Evolutionary conservation across 1,140 invertebrate species (phyloP).

Genomic region (Dreissena polymorpha): DNA sequence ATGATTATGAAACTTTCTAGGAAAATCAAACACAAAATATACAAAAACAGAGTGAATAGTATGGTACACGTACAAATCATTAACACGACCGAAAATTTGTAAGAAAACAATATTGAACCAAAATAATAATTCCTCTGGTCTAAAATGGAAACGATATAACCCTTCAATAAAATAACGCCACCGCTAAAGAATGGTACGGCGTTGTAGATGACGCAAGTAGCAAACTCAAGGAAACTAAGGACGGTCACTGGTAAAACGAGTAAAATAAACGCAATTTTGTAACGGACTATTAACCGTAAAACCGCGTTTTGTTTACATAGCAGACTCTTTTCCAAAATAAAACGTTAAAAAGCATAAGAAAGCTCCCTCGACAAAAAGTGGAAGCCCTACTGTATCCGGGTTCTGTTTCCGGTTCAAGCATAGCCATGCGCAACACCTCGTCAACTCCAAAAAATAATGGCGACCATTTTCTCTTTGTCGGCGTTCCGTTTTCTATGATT

Average conservation of each 20-base stretch:
- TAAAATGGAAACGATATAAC: constrained; percentile 3
- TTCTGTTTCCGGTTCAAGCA: neutral
- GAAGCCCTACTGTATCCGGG: constrained; percentile 20
- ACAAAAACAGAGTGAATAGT: neutral
- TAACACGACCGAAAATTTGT: neutral
- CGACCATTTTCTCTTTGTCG: neutral
- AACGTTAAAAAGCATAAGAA: constrained; percentile 18
- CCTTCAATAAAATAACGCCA: constrained; percentile 25
- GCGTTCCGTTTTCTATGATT: constrained; percentile 29
- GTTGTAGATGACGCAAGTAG: constrained; percentile 1
- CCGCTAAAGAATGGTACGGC: constrained; percentile 12
- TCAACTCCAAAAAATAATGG: constrained; percentile 20
- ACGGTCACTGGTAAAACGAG: neutral
- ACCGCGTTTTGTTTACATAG: neutral
- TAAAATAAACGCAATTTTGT: neutral
- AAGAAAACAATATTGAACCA: neutral
- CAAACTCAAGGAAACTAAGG: constrained; percentile 19
- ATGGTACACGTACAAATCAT: neutral
- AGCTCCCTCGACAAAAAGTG: neutral
- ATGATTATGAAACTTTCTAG: constrained; percentile 28
- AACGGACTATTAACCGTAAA: neutral
- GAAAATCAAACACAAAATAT: constrained; percentile 41
- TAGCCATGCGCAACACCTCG: constrained; percentile 3
- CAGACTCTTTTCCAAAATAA: constrained; percentile 9
- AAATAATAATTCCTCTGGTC: neutral